A percentile compares a stretch with the other conserved stretches of the same genome.
Conservation (phyloP, 2,797 vertebrate genomes). For the Cephalopachus bancanus region DNA sequence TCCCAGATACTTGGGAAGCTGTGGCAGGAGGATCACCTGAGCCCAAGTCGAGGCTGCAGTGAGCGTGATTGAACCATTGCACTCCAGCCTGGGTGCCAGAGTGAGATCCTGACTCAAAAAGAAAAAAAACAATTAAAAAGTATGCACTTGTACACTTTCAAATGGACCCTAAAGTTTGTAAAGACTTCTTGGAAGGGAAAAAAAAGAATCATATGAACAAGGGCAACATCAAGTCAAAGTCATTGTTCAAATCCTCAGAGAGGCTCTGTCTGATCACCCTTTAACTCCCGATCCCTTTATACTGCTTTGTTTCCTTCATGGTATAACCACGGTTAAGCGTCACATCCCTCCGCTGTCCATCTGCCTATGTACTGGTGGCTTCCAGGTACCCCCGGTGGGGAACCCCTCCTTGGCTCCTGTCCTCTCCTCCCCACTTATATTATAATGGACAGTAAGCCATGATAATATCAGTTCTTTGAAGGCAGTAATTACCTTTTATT, state of each 20-base stretch:
- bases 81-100: background rate
- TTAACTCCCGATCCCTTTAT: background rate
- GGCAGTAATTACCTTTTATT: too few relatives aligned
- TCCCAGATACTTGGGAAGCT: background rate
- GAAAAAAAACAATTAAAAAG: background rate
- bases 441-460: background rate
- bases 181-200: background rate
- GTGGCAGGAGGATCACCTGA: background rate
- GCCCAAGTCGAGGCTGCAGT: background rate
- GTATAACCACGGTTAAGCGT: background rate
- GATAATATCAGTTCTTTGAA: too few relatives aligned
- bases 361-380: background rate
- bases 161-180: constrained; percentile 15
- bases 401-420: background rate
- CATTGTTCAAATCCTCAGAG: background rate
- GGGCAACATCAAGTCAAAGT: background rate
- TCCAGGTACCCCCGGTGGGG: background rate
- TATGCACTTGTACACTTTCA: background rate
- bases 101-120: background rate
- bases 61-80: background rate
- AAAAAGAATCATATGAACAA: background rate
- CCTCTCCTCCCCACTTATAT: background rate
- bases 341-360: background rate
- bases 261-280: background rate
- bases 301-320: background rate